Conservation (phyloP, 2,113 vertebrate species). For the Chamaea fasciata region DNA sequence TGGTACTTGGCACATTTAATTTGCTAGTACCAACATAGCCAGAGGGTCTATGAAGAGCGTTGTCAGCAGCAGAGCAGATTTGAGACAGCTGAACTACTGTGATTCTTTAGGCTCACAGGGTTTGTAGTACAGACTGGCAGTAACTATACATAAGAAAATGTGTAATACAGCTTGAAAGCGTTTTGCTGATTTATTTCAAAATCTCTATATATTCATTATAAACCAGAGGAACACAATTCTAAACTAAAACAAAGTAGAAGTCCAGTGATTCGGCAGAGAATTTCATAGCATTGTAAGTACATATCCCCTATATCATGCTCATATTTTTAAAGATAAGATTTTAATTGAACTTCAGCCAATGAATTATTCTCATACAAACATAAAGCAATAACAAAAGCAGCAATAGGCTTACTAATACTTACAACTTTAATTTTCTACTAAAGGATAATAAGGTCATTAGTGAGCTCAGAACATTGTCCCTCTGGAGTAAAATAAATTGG, state of each 20-base stretch:
- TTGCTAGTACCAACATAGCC: neutral
- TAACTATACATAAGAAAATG: neutral
- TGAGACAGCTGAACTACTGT: neutral
- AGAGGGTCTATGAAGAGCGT: neutral
- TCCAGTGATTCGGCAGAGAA: neutral
- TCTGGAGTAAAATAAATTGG: conserved; percentile 21
- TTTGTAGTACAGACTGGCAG: neutral
- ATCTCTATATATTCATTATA: neutral
- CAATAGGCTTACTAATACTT: conserved; percentile 13
- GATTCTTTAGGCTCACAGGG: neutral
- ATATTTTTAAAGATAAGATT: neutral
- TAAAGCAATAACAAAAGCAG: conserved; percentile 2
- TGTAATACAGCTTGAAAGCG: neutral
- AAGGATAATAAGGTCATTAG: conserved; percentile 9
- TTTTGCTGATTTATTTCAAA: neutral
- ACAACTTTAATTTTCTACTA: conserved; percentile 31
- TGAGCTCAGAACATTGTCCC: neutral
- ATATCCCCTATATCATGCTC: neutral
- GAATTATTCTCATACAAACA: neutral
- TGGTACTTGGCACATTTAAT: neutral
- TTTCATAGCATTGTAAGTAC: neutral
- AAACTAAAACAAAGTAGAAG: neutral
- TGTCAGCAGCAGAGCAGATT: neutral
- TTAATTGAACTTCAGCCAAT: neutral
- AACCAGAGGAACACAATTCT: neutral